Percentiles rank a stretch among this genome's conserved stretches.
Conservation (phyloP, 2,113 vertebrate species). For the Gymnobelideus leadbeateri region DNA sequence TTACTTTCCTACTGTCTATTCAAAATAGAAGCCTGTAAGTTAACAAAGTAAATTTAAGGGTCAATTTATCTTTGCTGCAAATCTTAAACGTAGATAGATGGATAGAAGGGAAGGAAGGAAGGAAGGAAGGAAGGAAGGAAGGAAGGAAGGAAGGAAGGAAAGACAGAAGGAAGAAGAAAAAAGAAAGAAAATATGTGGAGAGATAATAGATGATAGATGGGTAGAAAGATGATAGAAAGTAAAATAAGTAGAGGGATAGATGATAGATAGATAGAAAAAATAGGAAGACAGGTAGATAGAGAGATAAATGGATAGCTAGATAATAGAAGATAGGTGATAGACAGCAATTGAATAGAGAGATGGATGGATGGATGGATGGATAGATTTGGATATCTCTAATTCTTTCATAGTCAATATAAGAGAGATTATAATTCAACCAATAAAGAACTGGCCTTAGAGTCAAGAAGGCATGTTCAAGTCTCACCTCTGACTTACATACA, state of each 20-base stretch:
- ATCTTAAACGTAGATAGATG: background rate
- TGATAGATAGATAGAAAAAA: background rate
- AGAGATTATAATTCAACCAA: background rate
- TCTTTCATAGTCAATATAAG: background rate
- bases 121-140: too few relatives aligned
- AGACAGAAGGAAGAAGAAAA: too few relatives aligned
- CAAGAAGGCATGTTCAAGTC: background rate
- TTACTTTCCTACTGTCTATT: slow-evolving; percentile 85
- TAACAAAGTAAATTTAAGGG: slow-evolving; percentile 88
- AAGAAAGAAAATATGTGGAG: too few relatives aligned
- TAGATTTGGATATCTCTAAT: background rate
- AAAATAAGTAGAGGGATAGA: too few relatives aligned
- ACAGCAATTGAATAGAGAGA: background rate
- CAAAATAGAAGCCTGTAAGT: slow-evolving; percentile 89
- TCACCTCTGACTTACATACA: background rate
- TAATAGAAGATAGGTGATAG: background rate
- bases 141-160: too few relatives aligned
- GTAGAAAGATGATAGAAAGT: background rate
- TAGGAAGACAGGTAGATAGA: background rate
- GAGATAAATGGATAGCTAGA: background rate
- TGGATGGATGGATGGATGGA: too few relatives aligned
- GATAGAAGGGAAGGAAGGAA: too few relatives aligned
- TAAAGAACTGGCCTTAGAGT: background rate
- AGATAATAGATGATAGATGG: too few relatives aligned
- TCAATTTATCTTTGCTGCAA: slow-evolving; percentile 81